Base-by-base conservation (phyloP, 2,797 vertebrate genomes). In the Tadarida brasiliensis region DNA sequence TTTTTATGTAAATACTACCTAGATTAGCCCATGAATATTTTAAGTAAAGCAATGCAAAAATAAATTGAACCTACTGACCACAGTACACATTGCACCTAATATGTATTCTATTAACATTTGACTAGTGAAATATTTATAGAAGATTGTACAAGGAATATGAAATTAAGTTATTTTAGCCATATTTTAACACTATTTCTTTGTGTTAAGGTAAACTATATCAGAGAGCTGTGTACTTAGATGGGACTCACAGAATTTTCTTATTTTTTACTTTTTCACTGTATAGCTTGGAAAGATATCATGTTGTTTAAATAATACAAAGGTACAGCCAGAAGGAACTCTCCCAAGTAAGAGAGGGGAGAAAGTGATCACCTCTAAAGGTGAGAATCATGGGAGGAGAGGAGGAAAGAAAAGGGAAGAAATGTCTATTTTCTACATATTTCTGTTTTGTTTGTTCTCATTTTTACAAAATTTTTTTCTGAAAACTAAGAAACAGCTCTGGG, bases 1-100 rank as follows among this genome's bases (percentile, higher is more conserved):
- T 91, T 96, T 95, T 93, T 90, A 96, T 89, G 90, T 89, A 91
- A 95, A 81, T 30, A 5, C 22, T 67, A 0, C 57, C 33, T 77
- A 39, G 30, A 93, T 87, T 87, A 89, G 88, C 67, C 44, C 59
- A 87, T 93, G 70, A 95, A 94, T 96, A 94, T 95, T 91, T 94
- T 56, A 96, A 84, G 22, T 70, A 74, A 83, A 76, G 33, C 26
- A 84, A 83, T 91, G 39, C 24, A 96, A 94, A 95, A 93, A 76
- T 87, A 95, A 96, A 71, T 86, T 94, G 70, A 77, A 87, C 19
- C 11, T 80, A 94, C 28, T 87, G 80, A 47, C 17, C 70, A 71
- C 78, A 87, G 10, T 39, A 54, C 70, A 56, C 54, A 19, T 84
- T 4, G 4, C 28, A 51, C 3, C 39, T 87, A 87, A 94, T 89